Evolutionary conservation across 92 coral and sea anemone genomes (phyloP).

Genomic region (Parazoanthus atlanticus): DNA sequence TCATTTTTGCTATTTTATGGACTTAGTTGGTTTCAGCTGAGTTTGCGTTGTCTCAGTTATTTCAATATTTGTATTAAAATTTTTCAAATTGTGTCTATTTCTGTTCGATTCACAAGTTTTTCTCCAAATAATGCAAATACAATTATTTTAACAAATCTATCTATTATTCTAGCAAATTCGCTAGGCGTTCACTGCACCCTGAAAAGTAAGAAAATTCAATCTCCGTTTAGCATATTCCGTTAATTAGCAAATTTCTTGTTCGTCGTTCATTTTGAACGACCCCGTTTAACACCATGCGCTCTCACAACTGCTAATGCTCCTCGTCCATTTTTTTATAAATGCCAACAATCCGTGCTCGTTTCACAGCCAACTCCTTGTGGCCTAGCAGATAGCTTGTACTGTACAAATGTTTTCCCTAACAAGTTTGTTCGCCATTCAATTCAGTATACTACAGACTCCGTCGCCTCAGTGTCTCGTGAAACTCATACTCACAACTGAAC

Average conservation of each 20-base stretch:
- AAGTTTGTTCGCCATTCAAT: not conserved
- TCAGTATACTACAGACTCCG: not conserved
- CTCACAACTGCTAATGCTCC: not conserved
- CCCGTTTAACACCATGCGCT: not conserved
- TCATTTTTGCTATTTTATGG: not conserved
- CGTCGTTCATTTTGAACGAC: not conserved
- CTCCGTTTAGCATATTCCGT: not conserved
- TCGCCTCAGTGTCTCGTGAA: slow-evolving; percentile 33
- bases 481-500: slow-evolving; percentile 60
- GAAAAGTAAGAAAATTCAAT: not conserved
- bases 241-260: not conserved
- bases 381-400: not conserved
- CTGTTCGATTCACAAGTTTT: not conserved
- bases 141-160: not conserved
- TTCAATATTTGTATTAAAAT: not conserved
- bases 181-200: not conserved
- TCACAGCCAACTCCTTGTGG: slow-evolving; percentile 20
- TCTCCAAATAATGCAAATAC: not conserved
- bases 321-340: not conserved
- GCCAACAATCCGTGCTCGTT: not conserved
- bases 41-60: not conserved
- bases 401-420: not conserved
- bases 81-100: not conserved
- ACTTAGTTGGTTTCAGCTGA: not conserved
- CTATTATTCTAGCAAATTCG: not conserved